Percentiles rank a stretch among this genome's conserved stretches.
Conservation (phyloP, 37 sponge, comb jelly and placozoan species). For the Chondrilla cf. caribensis region DNA sequence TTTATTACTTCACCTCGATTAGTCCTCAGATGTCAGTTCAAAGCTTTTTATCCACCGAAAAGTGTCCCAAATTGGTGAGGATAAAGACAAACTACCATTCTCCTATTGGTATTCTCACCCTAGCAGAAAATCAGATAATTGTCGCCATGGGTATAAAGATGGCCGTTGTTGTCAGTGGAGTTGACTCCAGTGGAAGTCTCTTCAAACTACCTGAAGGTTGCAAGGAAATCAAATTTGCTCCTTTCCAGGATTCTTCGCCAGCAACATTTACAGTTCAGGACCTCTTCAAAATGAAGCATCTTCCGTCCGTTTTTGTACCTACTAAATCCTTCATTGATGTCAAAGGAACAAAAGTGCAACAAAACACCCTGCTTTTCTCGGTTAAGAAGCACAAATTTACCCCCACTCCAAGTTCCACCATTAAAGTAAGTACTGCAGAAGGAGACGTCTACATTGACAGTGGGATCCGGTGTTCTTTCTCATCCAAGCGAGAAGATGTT, state of each 20-base stretch:
- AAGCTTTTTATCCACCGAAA: background rate
- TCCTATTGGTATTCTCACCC: background rate
- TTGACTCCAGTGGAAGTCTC: background rate
- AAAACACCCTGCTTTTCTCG: too few species aligned
- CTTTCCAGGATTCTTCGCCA: background rate
- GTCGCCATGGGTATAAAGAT: background rate
- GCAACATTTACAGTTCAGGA: background rate
- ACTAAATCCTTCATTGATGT: background rate
- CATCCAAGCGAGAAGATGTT: slow-evolving; percentile 4
- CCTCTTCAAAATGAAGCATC: background rate
- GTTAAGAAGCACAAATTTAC: too few species aligned
- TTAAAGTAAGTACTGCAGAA: too few species aligned
- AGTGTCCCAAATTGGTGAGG: background rate
- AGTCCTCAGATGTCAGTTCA: background rate
- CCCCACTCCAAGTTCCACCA: too few species aligned
- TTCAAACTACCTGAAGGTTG: background rate
- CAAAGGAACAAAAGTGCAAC: too few species aligned
- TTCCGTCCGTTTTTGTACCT: background rate
- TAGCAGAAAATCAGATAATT: background rate
- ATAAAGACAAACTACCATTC: background rate
- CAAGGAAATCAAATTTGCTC: background rate
- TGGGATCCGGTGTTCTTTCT: background rate
- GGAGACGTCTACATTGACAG: too few species aligned
- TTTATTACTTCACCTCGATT: background rate
- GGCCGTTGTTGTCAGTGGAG: background rate